Evolutionary conservation across 2,888 invertebrate genomes (phyloP), one percentile per base, ranked within the genome.

Genomic region (Ischnus inquisitorius): DNA sequence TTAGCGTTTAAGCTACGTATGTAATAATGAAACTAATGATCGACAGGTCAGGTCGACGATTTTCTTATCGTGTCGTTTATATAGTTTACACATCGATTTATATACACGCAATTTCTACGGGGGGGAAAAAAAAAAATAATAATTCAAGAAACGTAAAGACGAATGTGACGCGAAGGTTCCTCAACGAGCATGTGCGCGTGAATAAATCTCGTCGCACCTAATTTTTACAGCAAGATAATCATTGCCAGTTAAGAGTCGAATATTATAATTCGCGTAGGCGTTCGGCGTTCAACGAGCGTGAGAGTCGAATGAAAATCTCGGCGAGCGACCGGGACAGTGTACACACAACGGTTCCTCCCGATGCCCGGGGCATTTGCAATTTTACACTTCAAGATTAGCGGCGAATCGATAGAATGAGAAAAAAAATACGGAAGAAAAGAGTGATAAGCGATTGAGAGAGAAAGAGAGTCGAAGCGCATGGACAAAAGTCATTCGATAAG

Each of bases 311-410:
- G 19, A 25, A 39, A 51, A n/a, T n/a, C 48, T 41, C 62, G 64
- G 51, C 46, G 71, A 79, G 75, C 12, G 39, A 64, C 16, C 71
- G 57, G 39, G 14, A 79, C n/a, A 64, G 43, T 60, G 12, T 22
- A 39, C 16, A 69, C 22, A 72, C 22, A 71, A 84, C 84, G 68
- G 81, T 84, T 84, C 81, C 81, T 84, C 71, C 84, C 84, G 75
- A 78, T 75, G 78, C 81, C 75, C 75, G 84, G 84, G 84, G 84
- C 78, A 84, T 84, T 84, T 84, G 84, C 84, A 84, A 84, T 84
- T 78, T 79, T 81, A 79, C 78, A 71, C 34, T 81, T 75, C 81
- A 65, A 78, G 57, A 34, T 75, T 22, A 22, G 34, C 25, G 39
- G 46, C 60, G 34, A 83, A 57, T 79, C 64, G 74, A 51, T 80